A percentile compares a stretch with the other conserved stretches of the same genome.
These are phyloP conservation scores for Patella pellucida DNA, from an alignment of 2,888 invertebrate genomes.

Conservation along the genomic window DNA sequence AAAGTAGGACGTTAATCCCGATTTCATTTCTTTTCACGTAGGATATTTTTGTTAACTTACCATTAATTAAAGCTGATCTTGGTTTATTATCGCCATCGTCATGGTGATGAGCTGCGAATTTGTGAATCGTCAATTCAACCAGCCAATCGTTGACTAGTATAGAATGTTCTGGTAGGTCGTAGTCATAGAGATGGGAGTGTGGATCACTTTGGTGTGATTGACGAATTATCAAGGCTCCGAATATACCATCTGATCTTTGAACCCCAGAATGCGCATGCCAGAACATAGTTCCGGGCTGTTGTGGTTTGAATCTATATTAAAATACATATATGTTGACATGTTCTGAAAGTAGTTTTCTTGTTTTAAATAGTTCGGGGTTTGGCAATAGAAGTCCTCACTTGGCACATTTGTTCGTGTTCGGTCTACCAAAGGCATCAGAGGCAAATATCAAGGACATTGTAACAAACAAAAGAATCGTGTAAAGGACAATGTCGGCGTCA, in stretches of 20 bases:
- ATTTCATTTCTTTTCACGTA: no score
- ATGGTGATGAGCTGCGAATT: constrained; percentile 88
- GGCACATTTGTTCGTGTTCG: no score
- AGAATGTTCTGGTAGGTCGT: constrained; percentile 90
- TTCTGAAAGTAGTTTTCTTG: no score
- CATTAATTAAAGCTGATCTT: constrained; percentile 85
- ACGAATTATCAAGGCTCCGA: constrained; percentile 58
- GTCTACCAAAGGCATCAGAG: no score
- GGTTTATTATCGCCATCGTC: constrained; percentile 87
- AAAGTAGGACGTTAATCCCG: no score
- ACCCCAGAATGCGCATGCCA: constrained; percentile 66
- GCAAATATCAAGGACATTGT: no score
- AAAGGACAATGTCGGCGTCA: no score
- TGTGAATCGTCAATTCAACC: constrained; percentile 79
- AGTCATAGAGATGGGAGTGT: constrained; percentile 88
- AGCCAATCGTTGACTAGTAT: constrained; percentile 89
- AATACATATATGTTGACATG: no score
- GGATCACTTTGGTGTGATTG: constrained; percentile 83
- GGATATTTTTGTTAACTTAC: constrained; percentile 66
- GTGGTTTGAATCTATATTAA: constrained; percentile 52
- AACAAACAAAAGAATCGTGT: no score
- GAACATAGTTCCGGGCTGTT: constrained; percentile 59
- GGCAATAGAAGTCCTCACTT: no score
- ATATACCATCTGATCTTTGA: constrained; percentile 61
- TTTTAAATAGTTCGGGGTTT: no score